Percentiles rank a stretch among this genome's conserved stretches.
Evolutionary conservation across 2,888 invertebrate species (phyloP).

Genomic region (Cenopis cana): DNA sequence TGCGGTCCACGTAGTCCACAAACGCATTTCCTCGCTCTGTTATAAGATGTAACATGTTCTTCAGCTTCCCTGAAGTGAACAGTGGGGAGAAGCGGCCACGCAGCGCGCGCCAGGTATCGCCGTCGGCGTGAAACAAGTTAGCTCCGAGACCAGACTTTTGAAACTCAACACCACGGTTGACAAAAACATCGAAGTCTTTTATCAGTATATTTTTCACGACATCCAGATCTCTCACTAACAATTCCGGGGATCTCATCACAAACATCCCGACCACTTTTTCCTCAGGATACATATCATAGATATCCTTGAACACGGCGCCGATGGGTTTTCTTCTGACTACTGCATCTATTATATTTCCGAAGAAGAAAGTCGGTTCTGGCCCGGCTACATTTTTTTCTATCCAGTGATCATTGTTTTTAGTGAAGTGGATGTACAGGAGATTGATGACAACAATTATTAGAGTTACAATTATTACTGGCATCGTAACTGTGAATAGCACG

Average conservation of each 20-base stretch:
- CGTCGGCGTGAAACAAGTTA: conserved; percentile 8
- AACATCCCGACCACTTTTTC: conserved; percentile 19
- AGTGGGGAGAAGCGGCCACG: conserved; percentile 44
- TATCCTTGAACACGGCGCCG: conserved; percentile 8
- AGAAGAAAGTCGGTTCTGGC: conserved; percentile 8
- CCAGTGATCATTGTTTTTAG: conserved; percentile 17
- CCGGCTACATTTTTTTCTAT: neutral
- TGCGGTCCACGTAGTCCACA: conserved; percentile 8
- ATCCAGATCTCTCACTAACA: conserved; percentile 8
- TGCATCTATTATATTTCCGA: conserved; percentile 13
- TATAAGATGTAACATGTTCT: conserved; percentile 45
- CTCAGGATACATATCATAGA: conserved; percentile 13
- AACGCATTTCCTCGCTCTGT: conserved; percentile 15
- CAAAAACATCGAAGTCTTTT: conserved; percentile 16
- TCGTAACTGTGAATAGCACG: neutral
- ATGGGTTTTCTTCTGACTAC: neutral
- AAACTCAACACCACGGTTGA: neutral
- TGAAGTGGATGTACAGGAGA: conserved; percentile 3
- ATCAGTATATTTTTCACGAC: conserved; percentile 9
- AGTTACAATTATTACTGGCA: neutral
- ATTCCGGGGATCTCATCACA: conserved; percentile 12
- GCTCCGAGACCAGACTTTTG: neutral
- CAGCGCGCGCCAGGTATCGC: conserved; percentile 26
- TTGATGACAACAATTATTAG: neutral
- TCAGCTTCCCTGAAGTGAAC: conserved; percentile 46